Conservation (phyloP, 2,797 vertebrate species). For the Aeoliscus strigatus region DNA sequence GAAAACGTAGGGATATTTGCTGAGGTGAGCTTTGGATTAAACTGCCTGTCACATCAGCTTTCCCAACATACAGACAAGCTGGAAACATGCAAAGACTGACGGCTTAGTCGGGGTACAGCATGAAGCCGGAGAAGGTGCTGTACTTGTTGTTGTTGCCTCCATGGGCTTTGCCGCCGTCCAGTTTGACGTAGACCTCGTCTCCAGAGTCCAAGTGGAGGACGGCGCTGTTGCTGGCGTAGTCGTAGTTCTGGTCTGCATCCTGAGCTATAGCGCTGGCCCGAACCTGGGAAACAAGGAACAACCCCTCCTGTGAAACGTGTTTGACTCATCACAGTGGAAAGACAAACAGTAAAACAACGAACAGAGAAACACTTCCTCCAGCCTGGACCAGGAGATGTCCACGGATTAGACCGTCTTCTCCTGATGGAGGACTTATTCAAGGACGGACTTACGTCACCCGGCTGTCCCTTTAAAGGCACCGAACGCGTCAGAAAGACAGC, state of each 20-base stretch:
- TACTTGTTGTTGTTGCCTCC: constrained; percentile 99
- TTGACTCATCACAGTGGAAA: neutral
- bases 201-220: constrained; percentile 95
- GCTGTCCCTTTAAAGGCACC: too few species aligned
- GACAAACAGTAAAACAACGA: too few species aligned
- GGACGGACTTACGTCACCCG: too few species aligned
- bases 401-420: too few species aligned
- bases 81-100: too few species aligned
- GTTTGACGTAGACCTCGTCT: constrained; percentile 94
- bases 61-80: constrained; percentile 15
- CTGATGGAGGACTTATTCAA: too few species aligned
- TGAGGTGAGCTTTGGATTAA: too few species aligned
- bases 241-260: constrained; percentile 97
- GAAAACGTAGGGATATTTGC: neutral
- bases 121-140: constrained; percentile 98
- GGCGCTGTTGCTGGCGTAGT: constrained; percentile 97
- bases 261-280: constrained; percentile 96
- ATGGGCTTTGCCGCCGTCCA: constrained; percentile 96
- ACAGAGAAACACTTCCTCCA: too few species aligned
- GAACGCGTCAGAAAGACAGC: too few species aligned
- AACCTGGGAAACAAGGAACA: constrained; percentile 70
- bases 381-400: too few species aligned
- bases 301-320: neutral
- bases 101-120: constrained; percentile 90
- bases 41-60: neutral